Evolutionary conservation across 2,888 invertebrate genomes (phyloP), one percentile per base, ranked within the genome.

Genomic region (Dasypolia templi): DNA sequence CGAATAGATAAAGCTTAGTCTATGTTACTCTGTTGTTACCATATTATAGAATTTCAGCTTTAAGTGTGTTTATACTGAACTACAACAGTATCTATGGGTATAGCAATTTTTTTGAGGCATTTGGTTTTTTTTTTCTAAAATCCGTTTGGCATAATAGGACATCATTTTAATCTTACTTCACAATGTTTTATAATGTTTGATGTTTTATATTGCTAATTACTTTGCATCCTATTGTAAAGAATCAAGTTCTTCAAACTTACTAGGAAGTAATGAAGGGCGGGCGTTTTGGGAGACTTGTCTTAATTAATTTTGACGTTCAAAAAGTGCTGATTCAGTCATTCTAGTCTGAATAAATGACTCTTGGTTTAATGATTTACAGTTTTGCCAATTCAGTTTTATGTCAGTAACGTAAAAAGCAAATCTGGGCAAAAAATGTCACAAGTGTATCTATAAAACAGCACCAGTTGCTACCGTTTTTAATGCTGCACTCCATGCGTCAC

Each of bases 401-500:
- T n/a, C n/a, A n/a, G n/a, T 19, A 19, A 29, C 19, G 7, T 19
- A 29, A 11, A 2, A 51, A 51, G 17, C 29, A 6, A 32, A 35
- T n/a, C 35, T n/a, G 35, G 5, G 59, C 9, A n/a, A n/a, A n/a
- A 12, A 3, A 32, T 39, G 6, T 5, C 0, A 32, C n/a, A 35
- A n/a, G 19, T 6, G 32, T n/a, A 12, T n/a, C 6, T n/a, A n/a
- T 35, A 19, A 32, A 35, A 55, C n/a, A 0, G 11, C 14, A 67
- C 68, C 26, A 67, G 68, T 67, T 67, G 44, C 68, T 35, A 46
- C 9, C 14, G 35, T 67, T 68, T 68, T 46, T 26, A 26, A 46
- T 46, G 17, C 9, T 35, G 49, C 29, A 32, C 3, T 14, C 17
- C 14, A 49, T 35, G 49, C 5, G 22, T 55, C 46, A 55, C 62